Evolutionary conservation across 23 tunicate species (phyloP).

Genomic region (Oikopleura dioica): DNA sequence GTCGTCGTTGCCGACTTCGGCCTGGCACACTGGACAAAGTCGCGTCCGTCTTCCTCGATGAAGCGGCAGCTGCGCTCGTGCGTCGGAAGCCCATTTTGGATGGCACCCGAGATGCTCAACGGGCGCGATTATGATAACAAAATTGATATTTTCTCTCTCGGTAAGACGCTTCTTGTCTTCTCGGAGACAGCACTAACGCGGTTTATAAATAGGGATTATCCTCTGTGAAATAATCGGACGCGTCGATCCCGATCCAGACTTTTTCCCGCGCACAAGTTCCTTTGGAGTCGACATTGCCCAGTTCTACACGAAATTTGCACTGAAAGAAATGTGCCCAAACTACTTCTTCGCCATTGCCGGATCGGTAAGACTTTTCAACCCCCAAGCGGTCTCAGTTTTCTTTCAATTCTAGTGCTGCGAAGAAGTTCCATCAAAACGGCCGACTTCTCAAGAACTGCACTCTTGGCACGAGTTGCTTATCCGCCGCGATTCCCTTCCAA

Average conservation of each 20-base stretch:
- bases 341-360: slow-evolving; percentile 74
- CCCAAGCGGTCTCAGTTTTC: not conserved
- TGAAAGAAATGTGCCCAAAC: slow-evolving; percentile 20
- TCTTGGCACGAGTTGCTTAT: slow-evolving; percentile 1
- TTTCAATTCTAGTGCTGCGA: not conserved
- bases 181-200: not conserved
- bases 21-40: slow-evolving; percentile 27
- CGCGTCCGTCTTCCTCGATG: not conserved
- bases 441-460: not conserved
- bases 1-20: slow-evolving; percentile 95
- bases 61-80: slow-evolving; percentile 39
- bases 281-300: slow-evolving; percentile 45
- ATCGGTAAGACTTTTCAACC: slow-evolving; percentile 17
- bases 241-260: slow-evolving; percentile 64
- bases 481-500: not conserved
- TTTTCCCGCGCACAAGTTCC: slow-evolving; percentile 31
- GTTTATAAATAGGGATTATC: slow-evolving; percentile 36
- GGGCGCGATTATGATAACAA: slow-evolving; percentile 33
- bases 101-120: slow-evolving; percentile 79
- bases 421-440: not conserved
- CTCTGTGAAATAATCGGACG: slow-evolving; percentile 80
- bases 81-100: slow-evolving; percentile 95
- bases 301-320: slow-evolving; percentile 25
- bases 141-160: slow-evolving; percentile 72
- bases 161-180: too few species aligned